Evolutionary conservation across 1,140 invertebrate species (phyloP).

Genomic region (Eubasilissa regina): DNA sequence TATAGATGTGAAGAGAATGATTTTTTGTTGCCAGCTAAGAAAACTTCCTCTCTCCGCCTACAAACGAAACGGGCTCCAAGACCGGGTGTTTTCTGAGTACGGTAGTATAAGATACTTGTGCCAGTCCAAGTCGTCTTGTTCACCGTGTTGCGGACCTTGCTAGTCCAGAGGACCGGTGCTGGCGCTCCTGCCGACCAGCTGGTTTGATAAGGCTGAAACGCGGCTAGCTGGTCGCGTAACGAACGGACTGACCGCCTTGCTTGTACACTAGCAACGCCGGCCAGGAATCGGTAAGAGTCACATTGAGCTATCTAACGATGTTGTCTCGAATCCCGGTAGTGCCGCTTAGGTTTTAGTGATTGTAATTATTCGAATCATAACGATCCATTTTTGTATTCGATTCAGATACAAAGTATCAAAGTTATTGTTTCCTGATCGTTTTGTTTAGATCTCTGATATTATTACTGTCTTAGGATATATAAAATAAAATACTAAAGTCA

Average conservation of each 20-base stretch:
- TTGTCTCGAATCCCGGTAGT: not conserved
- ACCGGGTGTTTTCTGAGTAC: slow-evolving; percentile 69
- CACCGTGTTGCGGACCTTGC: slow-evolving; percentile 60
- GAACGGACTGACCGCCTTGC: slow-evolving; percentile 11
- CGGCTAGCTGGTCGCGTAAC: no score
- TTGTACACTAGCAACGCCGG: not conserved
- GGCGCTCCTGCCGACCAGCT: no score
- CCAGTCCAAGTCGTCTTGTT: slow-evolving; percentile 62
- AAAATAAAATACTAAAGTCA: no score
- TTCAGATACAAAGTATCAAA: no score
- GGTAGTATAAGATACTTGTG: slow-evolving; percentile 70
- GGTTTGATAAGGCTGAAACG: not conserved
- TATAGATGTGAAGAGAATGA: no score
- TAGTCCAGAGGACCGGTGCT: not conserved
- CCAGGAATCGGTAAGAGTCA: slow-evolving; percentile 26
- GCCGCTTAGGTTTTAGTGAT: no score
- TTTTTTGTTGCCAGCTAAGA: slow-evolving; percentile 64
- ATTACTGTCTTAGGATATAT: no score
- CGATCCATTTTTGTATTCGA: no score
- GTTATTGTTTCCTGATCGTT: no score
- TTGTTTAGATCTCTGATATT: no score
- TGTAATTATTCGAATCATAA: no score
- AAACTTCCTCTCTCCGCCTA: slow-evolving; percentile 70
- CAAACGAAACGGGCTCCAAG: slow-evolving; percentile 71
- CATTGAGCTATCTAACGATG: slow-evolving; percentile 7